Conservation (phyloP, 2,888 invertebrate genomes). For the Acrocera orbiculus region DNA sequence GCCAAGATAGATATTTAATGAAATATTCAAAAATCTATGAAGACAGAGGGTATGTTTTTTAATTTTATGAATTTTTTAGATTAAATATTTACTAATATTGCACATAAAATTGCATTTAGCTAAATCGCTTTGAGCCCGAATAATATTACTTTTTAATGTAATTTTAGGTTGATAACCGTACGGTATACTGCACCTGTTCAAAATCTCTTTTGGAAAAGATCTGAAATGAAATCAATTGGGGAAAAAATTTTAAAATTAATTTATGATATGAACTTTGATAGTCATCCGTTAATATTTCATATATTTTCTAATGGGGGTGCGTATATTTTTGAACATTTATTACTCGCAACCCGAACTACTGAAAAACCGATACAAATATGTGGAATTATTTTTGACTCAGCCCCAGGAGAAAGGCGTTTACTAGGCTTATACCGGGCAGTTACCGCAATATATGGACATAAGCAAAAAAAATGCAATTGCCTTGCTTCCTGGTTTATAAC, state of each 20-base stretch:
- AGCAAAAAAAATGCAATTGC: slow-evolving; percentile 35
- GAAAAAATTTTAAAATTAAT: slow-evolving; percentile 46
- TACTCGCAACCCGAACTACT: slow-evolving; percentile 37
- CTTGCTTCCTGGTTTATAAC: slow-evolving; percentile 38
- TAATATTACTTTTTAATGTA: not conserved
- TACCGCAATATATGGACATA: slow-evolving; percentile 42
- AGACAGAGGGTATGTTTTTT: slow-evolving; percentile 44
- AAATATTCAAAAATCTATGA: slow-evolving; percentile 67
- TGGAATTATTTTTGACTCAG: slow-evolving; percentile 54
- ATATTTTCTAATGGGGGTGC: slow-evolving; percentile 63
- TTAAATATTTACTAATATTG: too few relatives aligned
- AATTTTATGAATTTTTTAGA: not conserved
- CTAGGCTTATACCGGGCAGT: slow-evolving; percentile 40
- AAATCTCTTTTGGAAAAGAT: slow-evolving; percentile 43
- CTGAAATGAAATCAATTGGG: slow-evolving; percentile 42
- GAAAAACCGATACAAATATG: slow-evolving; percentile 34
- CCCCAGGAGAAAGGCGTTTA: slow-evolving; percentile 45
- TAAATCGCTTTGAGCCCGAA: too few relatives aligned
- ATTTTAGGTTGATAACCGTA: slow-evolving; percentile 47
- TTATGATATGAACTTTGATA: slow-evolving; percentile 45
- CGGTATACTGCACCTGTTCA: slow-evolving; percentile 52
- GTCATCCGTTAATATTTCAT: slow-evolving; percentile 55
- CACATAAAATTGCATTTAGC: too few relatives aligned
- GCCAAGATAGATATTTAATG: slow-evolving; percentile 55
- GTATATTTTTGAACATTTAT: slow-evolving; percentile 48